phyloP scores from a whole-genome alignment of 2,113 vertebrate species.

The Stegostoma tigrinum region DNA sequence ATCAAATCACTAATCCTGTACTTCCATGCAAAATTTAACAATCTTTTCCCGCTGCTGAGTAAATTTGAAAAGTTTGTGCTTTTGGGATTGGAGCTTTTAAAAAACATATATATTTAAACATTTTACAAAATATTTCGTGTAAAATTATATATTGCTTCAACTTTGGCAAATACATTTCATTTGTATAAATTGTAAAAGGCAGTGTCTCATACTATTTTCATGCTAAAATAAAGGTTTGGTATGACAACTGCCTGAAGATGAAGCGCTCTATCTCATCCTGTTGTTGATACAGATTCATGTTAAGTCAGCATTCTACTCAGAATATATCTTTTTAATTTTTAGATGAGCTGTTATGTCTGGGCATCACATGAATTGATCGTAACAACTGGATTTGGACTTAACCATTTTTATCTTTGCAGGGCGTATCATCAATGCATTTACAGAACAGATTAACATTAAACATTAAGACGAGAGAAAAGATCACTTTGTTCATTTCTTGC shows the following conservation, averaged over 20 bases:
- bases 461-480: not conserved
- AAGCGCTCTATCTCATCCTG: not conserved
- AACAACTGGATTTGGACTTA: not conserved
- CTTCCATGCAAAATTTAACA: not conserved
- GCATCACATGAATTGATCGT: not conserved
- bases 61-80: slow-evolving; percentile 25
- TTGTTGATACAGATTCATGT: not conserved
- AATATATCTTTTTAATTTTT: slow-evolving; percentile 1
- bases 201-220: not conserved
- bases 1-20: not conserved
- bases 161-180: not conserved
- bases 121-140: slow-evolving; percentile 12
- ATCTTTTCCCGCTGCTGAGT: not conserved
- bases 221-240: not conserved
- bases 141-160: slow-evolving; percentile 8
- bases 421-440: not conserved
- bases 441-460: not conserved
- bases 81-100: not conserved
- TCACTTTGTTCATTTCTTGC: slow-evolving; percentile 6
- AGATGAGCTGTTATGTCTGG: not conserved
- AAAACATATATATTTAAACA: not conserved
- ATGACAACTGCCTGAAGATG: not conserved
- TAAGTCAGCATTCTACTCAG: not conserved
- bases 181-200: not conserved
- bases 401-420: not conserved